A percentile compares a stretch with the other conserved stretches of the same genome.
These are phyloP conservation scores for Colius striatus DNA, from an alignment of 2,113 vertebrate genomes.

Conservation along the genomic window DNA sequence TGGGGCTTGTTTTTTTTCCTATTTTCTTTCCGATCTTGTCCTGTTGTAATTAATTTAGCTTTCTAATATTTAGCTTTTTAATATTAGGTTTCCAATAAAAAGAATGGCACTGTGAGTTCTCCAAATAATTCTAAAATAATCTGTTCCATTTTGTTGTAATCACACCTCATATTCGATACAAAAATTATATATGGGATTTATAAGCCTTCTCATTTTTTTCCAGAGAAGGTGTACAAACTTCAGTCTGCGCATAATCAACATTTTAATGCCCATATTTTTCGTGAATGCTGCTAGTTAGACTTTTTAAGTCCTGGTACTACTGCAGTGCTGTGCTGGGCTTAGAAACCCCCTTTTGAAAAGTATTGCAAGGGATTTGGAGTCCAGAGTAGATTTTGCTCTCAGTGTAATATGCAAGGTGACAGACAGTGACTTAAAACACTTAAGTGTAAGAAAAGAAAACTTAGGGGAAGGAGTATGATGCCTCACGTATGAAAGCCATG, in stretches of 20 bases:
- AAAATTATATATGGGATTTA: not conserved
- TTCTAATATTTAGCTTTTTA: too few species aligned
- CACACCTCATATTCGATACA: not conserved
- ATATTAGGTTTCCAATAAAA: too few species aligned
- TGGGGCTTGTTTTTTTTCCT: not conserved
- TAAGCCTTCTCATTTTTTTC: not conserved
- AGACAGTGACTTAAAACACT: not conserved
- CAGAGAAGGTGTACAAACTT: not conserved
- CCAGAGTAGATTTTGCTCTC: not conserved
- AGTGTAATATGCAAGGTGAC: not conserved
- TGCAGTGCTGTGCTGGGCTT: not conserved
- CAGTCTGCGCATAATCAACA: not conserved
- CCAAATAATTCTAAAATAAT: not conserved
- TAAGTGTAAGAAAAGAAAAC: not conserved
- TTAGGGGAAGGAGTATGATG: not conserved
- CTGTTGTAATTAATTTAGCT: not conserved
- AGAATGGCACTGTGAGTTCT: not conserved
- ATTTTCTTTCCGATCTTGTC: not conserved
- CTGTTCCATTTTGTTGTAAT: not conserved
- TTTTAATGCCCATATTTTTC: not conserved
- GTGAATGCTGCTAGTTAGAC: not conserved
- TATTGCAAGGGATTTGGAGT: not conserved
- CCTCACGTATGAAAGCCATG: not conserved
- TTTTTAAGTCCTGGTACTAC: not conserved
- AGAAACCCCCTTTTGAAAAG: not conserved